phyloP scores from a whole-genome alignment of 2,888 invertebrate species.

The Campoletis raptor region DNA sequence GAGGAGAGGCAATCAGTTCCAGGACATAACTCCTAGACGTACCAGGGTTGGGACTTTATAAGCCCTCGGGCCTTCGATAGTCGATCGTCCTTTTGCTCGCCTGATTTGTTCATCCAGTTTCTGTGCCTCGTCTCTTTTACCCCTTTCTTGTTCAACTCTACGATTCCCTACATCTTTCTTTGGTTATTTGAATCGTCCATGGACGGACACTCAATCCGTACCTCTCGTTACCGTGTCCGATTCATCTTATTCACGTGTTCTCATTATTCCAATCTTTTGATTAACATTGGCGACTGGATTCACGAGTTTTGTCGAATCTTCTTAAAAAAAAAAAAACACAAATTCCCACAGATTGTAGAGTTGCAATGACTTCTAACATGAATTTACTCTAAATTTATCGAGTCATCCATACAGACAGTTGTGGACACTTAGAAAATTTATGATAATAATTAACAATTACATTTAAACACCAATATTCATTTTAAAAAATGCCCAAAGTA shows the following conservation, averaged over 20 bases:
- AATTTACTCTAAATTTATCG: too few species aligned
- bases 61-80: constrained; percentile 66
- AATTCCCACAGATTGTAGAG: not conserved
- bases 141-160: constrained; percentile 17
- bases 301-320: not conserved
- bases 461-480: not conserved
- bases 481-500: not conserved
- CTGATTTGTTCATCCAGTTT: constrained; percentile 55
- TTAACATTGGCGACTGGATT: not conserved
- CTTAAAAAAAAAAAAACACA: not conserved
- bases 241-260: constrained; percentile 1
- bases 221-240: constrained; percentile 9
- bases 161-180: constrained; percentile 20
- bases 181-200: constrained; percentile 33
- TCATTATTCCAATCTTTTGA: not conserved
- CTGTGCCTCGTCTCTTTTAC: constrained; percentile 51
- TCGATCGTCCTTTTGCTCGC: constrained; percentile 66
- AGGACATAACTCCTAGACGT: constrained; percentile 72
- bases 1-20: constrained; percentile 74
- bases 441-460: not conserved
- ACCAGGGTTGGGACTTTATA: constrained; percentile 59
- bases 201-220: not conserved
- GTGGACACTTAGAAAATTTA: too few species aligned
- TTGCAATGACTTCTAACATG: not conserved
- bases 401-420: too few species aligned